Evolutionary conservation across 1,140 invertebrate genomes (phyloP).

Genomic region (Leguminivora glycinivorella): DNA sequence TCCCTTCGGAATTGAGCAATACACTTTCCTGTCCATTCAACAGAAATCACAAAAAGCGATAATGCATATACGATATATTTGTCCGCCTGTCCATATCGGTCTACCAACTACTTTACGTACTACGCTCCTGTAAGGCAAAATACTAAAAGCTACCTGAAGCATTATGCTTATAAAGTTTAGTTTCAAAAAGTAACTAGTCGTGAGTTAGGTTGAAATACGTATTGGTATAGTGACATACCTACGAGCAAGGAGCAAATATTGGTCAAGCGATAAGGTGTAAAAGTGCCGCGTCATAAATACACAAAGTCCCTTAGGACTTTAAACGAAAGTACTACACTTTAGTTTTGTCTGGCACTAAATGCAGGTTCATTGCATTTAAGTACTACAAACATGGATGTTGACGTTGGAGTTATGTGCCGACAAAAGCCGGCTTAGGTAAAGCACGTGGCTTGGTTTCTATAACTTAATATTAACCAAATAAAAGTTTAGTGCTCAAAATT

Average conservation of each 20-base stretch:
- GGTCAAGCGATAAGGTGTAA: constrained; percentile 18
- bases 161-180: not conserved
- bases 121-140: not conserved
- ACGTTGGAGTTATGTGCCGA: constrained; percentile 20
- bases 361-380: constrained; percentile 25
- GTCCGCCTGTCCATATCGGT: not conserved
- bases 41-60: constrained; percentile 27
- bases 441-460: constrained; percentile 22
- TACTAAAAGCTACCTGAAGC: not conserved
- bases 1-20: constrained; percentile 9
- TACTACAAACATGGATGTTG: constrained; percentile 20
- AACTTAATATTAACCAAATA: constrained; percentile 23
- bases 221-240: constrained; percentile 20
- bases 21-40: constrained; percentile 27
- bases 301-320: not conserved
- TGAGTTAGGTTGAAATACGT: not conserved
- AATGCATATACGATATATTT: constrained; percentile 29
- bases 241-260: constrained; percentile 24
- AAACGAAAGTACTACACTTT: not conserved
- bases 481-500: constrained; percentile 14
- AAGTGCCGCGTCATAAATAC: constrained; percentile 15
- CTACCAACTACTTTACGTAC: not conserved
- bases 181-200: not conserved
- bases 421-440: constrained; percentile 12
- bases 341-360: not conserved